Evolutionary conservation across 2,797 vertebrate species (phyloP), one percentile per base, ranked within the genome.

Genomic region (Acanthurus lineatus): DNA sequence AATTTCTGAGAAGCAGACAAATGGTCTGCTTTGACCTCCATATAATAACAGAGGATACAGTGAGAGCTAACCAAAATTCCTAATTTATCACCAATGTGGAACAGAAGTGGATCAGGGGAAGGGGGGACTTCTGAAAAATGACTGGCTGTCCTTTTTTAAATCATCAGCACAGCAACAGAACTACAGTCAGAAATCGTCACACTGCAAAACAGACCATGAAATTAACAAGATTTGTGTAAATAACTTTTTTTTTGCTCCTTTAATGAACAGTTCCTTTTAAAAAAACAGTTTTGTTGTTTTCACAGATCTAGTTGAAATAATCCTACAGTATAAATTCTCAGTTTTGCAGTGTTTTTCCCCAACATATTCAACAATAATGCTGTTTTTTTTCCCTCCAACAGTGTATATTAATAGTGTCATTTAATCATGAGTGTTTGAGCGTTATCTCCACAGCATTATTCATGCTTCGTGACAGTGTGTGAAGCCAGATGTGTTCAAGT

Each of bases 61-160:
- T 66, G 15, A 69, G 20, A 76, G 63, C 59, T 2, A 44, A 48
- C 6, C 20, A 70, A 22, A 73, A 52, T 49, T 54, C 40, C 52
- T 52, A 32, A 74, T 72, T 72, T 54, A 56, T 65, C n/a, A n/a
- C 44, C 17, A 77, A 3, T 73, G 52, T 70, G 65, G 60, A 77
- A 56, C 60, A 76, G 44, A 20, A 42, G 48, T 74, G 35, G 35
- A 61, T 22, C 6, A 8, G 11, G 35, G 72, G 51, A 22, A 1
- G 16, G 25, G 60, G 11, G 11, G 40, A 42, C 40, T 42, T 42
- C 9, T 42, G 10, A 42, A 42, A 42, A 42, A 42, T 42, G 35
- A 82, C 54, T 17, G 28, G 32, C 78, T 57, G 56, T 76, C 68
- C 49, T 77, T 70, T 78, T 53, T 22, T 60, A 64, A 82, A n/a